phyloP scores from a whole-genome alignment of 2,888 invertebrate species.

The Drosophila mercatorum region DNA sequence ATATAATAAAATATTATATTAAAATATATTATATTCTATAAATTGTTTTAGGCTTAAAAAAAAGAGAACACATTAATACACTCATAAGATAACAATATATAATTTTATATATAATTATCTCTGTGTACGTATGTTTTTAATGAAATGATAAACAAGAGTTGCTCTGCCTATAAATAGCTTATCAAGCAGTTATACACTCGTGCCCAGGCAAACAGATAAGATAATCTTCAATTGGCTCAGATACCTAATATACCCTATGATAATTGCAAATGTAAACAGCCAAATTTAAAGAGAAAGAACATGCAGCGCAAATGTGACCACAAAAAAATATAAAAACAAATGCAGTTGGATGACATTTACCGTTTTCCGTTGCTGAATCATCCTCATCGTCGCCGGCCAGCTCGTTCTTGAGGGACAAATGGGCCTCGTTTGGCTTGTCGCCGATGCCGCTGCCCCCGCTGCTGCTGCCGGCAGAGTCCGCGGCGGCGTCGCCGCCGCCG shows the following conservation, averaged over 20 bases:
- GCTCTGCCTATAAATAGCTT: not conserved
- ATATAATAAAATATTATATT: no score
- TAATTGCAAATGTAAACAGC: not conserved
- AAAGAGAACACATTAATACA: not conserved
- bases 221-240: not conserved
- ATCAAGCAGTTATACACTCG: not conserved
- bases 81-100: not conserved
- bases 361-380: conserved; percentile 80
- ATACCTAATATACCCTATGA: not conserved
- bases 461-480: conserved; percentile 1
- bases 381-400: conserved; percentile 75
- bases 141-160: not conserved
- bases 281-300: conserved; percentile 9
- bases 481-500: conserved; percentile 1
- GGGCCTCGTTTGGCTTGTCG: conserved; percentile 41
- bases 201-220: not conserved
- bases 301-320: conserved; percentile 22
- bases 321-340: conserved; percentile 18
- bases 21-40: no score
- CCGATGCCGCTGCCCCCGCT: conserved; percentile 17
- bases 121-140: not conserved
- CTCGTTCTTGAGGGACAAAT: conserved; percentile 48
- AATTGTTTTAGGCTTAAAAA: not conserved
- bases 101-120: not conserved
- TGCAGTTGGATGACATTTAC: conserved; percentile 64